A percentile compares a stretch with the other conserved stretches of the same genome.
These are phyloP conservation scores for Dinothrombium tinctorium DNA, from an alignment of 1,140 invertebrate species.

Conservation along the genomic window DNA sequence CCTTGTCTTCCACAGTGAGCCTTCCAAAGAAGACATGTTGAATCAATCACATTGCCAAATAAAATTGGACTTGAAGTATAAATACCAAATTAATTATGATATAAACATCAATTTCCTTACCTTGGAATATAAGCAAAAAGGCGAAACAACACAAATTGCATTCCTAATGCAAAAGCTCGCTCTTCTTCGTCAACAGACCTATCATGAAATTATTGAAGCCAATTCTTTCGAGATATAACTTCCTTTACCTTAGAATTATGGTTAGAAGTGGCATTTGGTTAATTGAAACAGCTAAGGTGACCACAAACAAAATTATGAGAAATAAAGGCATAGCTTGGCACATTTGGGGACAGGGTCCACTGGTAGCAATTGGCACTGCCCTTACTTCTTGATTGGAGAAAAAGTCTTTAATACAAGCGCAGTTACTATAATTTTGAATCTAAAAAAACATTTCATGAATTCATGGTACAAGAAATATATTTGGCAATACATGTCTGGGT, in stretches of 20 bases:
- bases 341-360: constrained; percentile 61
- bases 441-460: neutral
- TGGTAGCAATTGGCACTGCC: constrained; percentile 66
- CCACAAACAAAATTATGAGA: constrained; percentile 74
- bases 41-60: constrained; percentile 84
- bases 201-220: too few species aligned
- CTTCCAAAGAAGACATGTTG: constrained; percentile 80
- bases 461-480: too few species aligned
- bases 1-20: constrained; percentile 48
- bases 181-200: constrained; percentile 76
- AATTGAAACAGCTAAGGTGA: constrained; percentile 75
- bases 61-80: constrained; percentile 82
- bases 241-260: constrained; percentile 80
- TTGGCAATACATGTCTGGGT: too few species aligned
- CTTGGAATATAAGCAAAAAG: constrained; percentile 83
- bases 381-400: too few species aligned
- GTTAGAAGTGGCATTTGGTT: constrained; percentile 85
- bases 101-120: too few species aligned
- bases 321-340: constrained; percentile 80
- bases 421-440: too few species aligned
- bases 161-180: constrained; percentile 74
- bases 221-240: too few species aligned
- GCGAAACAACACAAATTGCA: constrained; percentile 87
- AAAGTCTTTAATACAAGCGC: too few species aligned
- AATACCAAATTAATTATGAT: too few species aligned